Evolutionary conservation across 2,888 invertebrate genomes (phyloP), one percentile per base, ranked within the genome.

Genomic region (Lamproptera curius): DNA sequence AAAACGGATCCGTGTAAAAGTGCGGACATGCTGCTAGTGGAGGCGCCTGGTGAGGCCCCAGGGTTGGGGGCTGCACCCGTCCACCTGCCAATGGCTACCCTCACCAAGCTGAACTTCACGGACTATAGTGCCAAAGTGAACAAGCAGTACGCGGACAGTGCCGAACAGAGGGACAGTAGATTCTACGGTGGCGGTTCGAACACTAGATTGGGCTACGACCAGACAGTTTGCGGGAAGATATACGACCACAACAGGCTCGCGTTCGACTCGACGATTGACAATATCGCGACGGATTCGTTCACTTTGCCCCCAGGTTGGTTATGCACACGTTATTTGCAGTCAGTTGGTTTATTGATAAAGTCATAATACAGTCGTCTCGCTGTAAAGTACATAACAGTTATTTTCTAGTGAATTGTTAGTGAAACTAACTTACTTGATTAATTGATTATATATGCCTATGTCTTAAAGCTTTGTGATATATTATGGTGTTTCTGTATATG

Each of bases 11-110:
- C 76, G 71, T 80, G 84, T 82, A 76, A 81, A 74, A 79, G 77
- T 63, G 82, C 89, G 82, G 89, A 90, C 79, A 93, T 93, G 93
- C 92, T 93, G 79, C 90, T 93, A 73, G 93, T 93, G 82, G 92
- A 93, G 90, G 86, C 92, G 69, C 91, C 91, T 67, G 91, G 91
- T 76, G 93, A 93, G 87, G 91, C 92, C 74, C 92, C 93, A 82
- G 93, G 92, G 78, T 79, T 84, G 73, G 81, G 80, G 73, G 76
- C 76, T 74, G 77, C 76, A 67, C 81, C 79, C 58, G 62, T 82
- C 39, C 82, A 83, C 73, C 61, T 76, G 58, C 81, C 84, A 54
- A 86, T 86, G 87, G 85, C 86, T 60, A 68, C 84, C 36, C 72
- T 84, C 47, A 78, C 86, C 17, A 86, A 86, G 55, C 73, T 85